Evolutionary conservation across 2,113 vertebrate genomes (phyloP).

Genomic region (Alaudala cheleensis): DNA sequence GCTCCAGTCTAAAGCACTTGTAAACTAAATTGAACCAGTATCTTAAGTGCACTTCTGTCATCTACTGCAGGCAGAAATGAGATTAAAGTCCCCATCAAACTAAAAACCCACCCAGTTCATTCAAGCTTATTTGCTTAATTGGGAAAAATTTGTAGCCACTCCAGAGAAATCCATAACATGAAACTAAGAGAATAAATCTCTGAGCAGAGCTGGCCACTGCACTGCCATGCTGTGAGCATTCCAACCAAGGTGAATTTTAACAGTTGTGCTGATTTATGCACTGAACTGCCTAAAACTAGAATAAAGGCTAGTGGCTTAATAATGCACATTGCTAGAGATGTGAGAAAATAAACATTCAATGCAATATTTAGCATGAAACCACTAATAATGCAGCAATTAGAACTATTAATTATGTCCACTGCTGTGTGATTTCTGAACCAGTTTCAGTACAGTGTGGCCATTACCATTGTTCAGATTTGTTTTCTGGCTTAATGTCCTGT

Average conservation of each 20-base stretch:
- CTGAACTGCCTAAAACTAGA: neutral
- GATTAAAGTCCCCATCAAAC: neutral
- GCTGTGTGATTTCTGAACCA: neutral
- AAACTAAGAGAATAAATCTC: neutral
- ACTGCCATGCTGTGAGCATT: neutral
- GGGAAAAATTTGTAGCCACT: neutral
- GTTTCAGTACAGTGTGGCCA: neutral
- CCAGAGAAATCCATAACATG: neutral
- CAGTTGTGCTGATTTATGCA: neutral
- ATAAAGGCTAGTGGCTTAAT: neutral
- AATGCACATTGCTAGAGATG: neutral
- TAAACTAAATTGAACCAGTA: neutral
- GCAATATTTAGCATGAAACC: neutral
- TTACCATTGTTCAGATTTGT: slow-evolving; percentile 39
- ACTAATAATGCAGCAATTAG: neutral
- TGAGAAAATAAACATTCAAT: neutral
- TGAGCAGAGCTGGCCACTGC: neutral
- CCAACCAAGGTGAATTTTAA: neutral
- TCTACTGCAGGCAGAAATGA: neutral
- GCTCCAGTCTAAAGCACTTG: neutral
- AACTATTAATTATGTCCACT: slow-evolving; percentile 25
- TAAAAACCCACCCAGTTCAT: neutral
- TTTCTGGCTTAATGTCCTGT: slow-evolving; percentile 10
- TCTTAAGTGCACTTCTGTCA: neutral
- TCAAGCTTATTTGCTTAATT: neutral